phyloP scores from a whole-genome alignment of 1,140 invertebrate genomes.

The Ips typographus region DNA sequence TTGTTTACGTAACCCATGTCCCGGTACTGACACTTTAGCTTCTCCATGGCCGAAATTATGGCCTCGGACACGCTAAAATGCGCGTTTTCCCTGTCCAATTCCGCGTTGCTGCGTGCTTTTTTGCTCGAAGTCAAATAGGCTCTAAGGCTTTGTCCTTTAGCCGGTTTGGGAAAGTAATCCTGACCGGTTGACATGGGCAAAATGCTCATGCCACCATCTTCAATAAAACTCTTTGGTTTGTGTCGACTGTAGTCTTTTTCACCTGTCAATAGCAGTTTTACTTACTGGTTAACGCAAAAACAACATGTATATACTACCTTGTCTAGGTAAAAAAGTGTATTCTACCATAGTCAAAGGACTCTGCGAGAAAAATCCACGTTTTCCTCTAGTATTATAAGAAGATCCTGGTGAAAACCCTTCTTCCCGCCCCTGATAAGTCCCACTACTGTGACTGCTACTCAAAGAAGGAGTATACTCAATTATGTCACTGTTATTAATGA shows the following conservation, averaged over 20 bases:
- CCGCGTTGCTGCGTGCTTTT: constrained; percentile 70
- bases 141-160: constrained; percentile 72
- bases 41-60: constrained; percentile 80
- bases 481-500: constrained; percentile 48
- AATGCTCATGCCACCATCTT: constrained; percentile 61
- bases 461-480: constrained; percentile 47
- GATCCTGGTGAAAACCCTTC: constrained; percentile 4
- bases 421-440: constrained; percentile 1
- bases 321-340: constrained; percentile 47
- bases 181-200: constrained; percentile 60
- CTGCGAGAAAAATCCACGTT: constrained; percentile 24
- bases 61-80: constrained; percentile 86
- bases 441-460: constrained; percentile 42
- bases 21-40: constrained; percentile 56
- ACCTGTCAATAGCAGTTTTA: constrained; percentile 42
- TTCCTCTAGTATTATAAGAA: constrained; percentile 13
- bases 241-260: constrained; percentile 57
- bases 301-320: neutral
- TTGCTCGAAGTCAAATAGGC: constrained; percentile 74
- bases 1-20: constrained; percentile 52
- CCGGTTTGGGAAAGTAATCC: constrained; percentile 63
- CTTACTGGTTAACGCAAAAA: too few species aligned
- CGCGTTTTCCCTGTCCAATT: constrained; percentile 82
- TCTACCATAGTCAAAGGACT: constrained; percentile 43
- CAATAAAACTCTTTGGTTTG: constrained; percentile 64